Conservation (phyloP, 2,113 vertebrate species). For the Apteryx mantelli region DNA sequence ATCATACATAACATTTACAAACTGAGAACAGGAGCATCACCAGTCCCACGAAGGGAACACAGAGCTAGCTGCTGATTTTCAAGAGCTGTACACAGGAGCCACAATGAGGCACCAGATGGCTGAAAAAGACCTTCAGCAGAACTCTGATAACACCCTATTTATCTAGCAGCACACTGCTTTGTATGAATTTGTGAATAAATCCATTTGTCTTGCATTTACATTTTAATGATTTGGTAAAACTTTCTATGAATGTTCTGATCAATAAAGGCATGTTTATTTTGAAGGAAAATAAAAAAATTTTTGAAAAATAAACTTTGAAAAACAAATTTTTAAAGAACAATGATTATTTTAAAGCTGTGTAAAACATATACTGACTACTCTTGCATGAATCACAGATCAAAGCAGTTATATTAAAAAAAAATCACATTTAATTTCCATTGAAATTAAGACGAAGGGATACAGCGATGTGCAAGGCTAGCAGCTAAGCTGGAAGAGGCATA, state of each 20-base stretch:
- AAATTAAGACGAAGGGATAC: background rate
- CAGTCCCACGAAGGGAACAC: background rate
- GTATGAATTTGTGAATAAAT: background rate
- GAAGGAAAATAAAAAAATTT: background rate
- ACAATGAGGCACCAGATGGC: slow-evolving; percentile 34
- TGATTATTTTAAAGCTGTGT: background rate
- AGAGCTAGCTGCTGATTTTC: background rate
- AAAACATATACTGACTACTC: background rate
- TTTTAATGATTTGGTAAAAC: background rate
- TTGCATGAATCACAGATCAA: background rate
- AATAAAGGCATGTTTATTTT: background rate
- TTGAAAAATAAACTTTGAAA: background rate
- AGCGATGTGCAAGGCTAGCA: background rate
- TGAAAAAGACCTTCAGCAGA: background rate
- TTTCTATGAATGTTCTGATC: background rate
- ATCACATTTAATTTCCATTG: background rate
- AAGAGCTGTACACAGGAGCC: background rate
- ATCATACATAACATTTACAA: background rate
- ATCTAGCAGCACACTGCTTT: background rate
- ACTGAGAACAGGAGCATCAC: background rate
- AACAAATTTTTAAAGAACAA: background rate
- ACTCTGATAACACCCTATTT: background rate
- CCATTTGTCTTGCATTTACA: background rate
- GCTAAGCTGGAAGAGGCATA: background rate
- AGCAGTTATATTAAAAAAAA: background rate